Percentiles rank a stretch among this genome's conserved stretches.
Evolutionary conservation across 2,113 vertebrate genomes (phyloP).

Genomic region (Carassius gibelio): DNA sequence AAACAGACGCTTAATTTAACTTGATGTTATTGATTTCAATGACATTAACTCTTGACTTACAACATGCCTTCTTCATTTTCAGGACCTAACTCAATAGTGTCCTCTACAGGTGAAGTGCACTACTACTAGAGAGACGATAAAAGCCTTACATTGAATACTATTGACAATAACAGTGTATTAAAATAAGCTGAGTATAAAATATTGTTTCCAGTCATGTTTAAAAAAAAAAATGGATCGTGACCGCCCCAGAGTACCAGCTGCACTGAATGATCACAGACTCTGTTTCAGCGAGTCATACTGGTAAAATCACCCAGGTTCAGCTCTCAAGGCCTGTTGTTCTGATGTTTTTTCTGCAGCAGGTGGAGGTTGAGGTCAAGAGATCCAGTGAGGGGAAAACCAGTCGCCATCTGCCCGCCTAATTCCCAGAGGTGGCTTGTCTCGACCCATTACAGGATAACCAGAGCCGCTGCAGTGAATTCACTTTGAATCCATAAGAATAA

Average conservation of each 20-base stretch:
- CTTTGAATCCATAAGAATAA: background rate
- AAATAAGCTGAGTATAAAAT: background rate
- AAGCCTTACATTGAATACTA: background rate
- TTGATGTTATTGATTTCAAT: background rate
- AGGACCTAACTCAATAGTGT: conserved; percentile 12
- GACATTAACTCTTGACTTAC: background rate
- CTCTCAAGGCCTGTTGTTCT: conserved; percentile 3
- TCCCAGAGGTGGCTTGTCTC: conserved; percentile 73
- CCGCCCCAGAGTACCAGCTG: background rate
- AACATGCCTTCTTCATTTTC: background rate
- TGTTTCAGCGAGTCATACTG: background rate
- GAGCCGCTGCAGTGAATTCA: background rate
- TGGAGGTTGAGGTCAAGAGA: conserved; percentile 44
- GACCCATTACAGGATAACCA: conserved; percentile 62
- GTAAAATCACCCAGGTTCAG: background rate
- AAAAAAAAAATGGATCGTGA: background rate
- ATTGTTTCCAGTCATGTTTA: background rate
- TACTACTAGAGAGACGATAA: background rate
- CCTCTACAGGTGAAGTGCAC: conserved; percentile 30
- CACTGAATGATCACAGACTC: background rate
- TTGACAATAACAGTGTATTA: background rate
- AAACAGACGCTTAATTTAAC: conserved; percentile 26
- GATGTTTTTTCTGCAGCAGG: conserved; percentile 40
- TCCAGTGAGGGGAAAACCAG: conserved; percentile 50
- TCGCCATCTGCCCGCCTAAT: conserved; percentile 71